These are phyloP conservation scores for Loxodonta africana DNA, from an alignment of 2,113 vertebrate genomes.

Conservation along the genomic window DNA sequence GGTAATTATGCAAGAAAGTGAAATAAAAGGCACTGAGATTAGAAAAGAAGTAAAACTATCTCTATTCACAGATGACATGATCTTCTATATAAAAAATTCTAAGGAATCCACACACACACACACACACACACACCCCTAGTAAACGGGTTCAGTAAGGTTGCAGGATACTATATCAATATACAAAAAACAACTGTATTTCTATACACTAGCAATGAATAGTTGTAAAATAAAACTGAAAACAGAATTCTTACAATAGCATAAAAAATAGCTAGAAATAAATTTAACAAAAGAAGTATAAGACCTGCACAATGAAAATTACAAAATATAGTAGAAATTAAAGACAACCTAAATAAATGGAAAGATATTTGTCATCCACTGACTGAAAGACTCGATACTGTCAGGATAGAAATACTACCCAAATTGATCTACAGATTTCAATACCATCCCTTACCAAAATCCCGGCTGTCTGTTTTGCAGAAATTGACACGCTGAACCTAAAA, in stretches of 20 bases:
- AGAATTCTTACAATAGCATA: neutral
- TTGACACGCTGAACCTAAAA: neutral
- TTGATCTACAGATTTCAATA: neutral
- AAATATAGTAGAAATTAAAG: neutral
- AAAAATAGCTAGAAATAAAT: constrained; percentile 5
- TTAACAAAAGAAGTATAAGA: neutral
- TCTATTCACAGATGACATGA: neutral
- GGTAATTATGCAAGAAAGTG: too few relatives aligned
- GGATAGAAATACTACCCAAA: neutral
- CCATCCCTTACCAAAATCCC: neutral
- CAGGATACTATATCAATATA: too few relatives aligned
- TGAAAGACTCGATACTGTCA: neutral
- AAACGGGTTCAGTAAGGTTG: neutral
- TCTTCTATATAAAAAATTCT: neutral
- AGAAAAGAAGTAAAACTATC: neutral
- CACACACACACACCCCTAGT: neutral
- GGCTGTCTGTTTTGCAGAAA: neutral
- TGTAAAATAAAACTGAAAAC: neutral
- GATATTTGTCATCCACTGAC: neutral
- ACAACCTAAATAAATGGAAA: neutral
- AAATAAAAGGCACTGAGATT: neutral
- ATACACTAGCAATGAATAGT: neutral
- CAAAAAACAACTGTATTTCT: neutral
- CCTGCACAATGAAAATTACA: neutral
- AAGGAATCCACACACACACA: neutral